Percentiles rank a stretch among this genome's conserved stretches.
Evolutionary conservation across 2,888 invertebrate genomes (phyloP).

Genomic region (Tuberolachnus salignus): DNA sequence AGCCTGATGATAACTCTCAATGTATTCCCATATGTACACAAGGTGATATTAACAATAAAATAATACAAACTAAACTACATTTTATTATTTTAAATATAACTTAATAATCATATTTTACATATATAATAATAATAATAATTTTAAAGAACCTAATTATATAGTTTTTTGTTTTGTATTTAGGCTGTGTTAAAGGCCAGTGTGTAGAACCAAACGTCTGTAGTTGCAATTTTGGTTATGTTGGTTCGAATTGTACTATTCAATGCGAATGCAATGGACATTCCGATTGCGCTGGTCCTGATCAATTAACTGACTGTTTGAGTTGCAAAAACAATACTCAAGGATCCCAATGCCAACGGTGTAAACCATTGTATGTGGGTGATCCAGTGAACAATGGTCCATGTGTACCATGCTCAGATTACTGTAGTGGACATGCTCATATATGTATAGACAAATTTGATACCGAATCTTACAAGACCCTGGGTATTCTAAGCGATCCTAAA

Average conservation of each 20-base stretch:
- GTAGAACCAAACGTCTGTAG: conserved; percentile 81
- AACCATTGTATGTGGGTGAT: conserved; percentile 89
- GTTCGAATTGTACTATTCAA: conserved; percentile 89
- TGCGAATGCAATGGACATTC: conserved; percentile 95
- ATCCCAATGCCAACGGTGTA: conserved; percentile 87
- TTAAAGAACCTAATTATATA: too few relatives aligned
- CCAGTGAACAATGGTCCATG: conserved; percentile 82
- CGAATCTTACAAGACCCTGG: conserved; percentile 63
- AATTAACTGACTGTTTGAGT: conserved; percentile 78
- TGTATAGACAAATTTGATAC: conserved; percentile 68
- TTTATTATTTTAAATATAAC: too few relatives aligned
- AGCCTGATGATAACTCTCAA: conserved; percentile 56
- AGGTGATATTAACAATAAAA: conserved; percentile 15
- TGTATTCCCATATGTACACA: conserved; percentile 60
- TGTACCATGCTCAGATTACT: conserved; percentile 85
- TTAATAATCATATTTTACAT: too few relatives aligned
- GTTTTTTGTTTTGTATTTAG: conserved; percentile 7
- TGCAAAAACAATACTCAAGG: conserved; percentile 93
- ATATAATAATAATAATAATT: too few relatives aligned
- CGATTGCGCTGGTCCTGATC: conserved; percentile 85
- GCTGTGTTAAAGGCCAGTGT: conserved; percentile 85
- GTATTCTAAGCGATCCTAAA: conserved; percentile 59
- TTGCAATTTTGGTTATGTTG: conserved; percentile 94
- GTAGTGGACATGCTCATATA: conserved; percentile 84
- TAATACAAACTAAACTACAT: too few relatives aligned